A percentile compares a stretch with the other conserved stretches of the same genome.
Conservation (phyloP, 2,888 invertebrate species). For the Tetranychus truncatus region DNA sequence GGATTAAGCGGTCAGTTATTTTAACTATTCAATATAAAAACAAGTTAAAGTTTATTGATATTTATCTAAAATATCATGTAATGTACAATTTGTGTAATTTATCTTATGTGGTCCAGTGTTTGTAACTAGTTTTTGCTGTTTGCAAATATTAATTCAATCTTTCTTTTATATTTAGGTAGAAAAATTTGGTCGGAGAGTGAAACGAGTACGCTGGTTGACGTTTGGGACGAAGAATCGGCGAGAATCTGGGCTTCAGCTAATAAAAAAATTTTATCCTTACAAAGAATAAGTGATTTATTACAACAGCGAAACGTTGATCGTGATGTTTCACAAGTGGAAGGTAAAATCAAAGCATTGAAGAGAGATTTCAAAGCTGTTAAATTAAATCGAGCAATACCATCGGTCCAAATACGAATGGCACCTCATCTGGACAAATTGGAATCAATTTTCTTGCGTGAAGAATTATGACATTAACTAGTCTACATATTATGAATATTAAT, state of each 20-base stretch:
- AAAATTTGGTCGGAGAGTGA: conserved; percentile 14
- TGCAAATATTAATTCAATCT: neutral
- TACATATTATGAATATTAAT: neutral
- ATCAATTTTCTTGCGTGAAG: conserved; percentile 2
- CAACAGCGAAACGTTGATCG: neutral
- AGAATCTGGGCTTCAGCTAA: conserved; percentile 8
- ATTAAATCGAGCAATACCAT: conserved; percentile 4
- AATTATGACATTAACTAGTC: conserved; percentile 6
- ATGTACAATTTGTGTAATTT: neutral
- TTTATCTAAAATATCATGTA: neutral
- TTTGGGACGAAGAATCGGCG: conserved; percentile 14
- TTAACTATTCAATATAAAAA: too few species aligned
- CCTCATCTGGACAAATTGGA: conserved; percentile 14
- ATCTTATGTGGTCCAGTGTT: neutral
- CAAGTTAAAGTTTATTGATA: too few species aligned
- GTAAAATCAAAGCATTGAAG: conserved; percentile 13
- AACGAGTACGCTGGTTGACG: neutral
- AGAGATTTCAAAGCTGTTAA: conserved; percentile 12
- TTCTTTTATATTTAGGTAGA: neutral
- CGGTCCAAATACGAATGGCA: conserved; percentile 13
- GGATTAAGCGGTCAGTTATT: conserved; percentile 2
- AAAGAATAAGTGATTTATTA: conserved; percentile 9
- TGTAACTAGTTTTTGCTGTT: neutral
- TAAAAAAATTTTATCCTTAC: conserved; percentile 8
- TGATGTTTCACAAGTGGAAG: conserved; percentile 14